Percentiles rank a stretch among this genome's conserved stretches.
phyloP scores from a whole-genome alignment of 2,888 invertebrate species.

The Parnassius smintheus region DNA sequence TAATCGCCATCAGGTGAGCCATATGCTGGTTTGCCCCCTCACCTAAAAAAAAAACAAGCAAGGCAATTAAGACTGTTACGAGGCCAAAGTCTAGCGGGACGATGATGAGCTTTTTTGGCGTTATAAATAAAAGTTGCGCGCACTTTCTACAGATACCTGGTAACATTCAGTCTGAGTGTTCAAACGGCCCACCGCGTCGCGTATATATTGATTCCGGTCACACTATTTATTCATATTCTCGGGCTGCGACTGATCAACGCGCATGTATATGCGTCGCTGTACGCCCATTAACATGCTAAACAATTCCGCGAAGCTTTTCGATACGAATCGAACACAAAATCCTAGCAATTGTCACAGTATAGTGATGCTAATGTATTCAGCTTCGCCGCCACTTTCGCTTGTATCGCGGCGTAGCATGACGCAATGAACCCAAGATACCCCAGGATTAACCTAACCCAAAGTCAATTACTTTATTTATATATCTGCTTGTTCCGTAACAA shows the following conservation, averaged over 20 bases:
- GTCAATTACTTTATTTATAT: no score
- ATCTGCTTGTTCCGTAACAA: no score
- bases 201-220: slow-evolving; percentile 44
- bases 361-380: not conserved
- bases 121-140: no score
- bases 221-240: slow-evolving; percentile 45
- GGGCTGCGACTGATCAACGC: slow-evolving; percentile 41
- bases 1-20: no score
- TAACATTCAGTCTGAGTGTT: slow-evolving; percentile 15
- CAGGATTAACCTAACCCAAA: no score
- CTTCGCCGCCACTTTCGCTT: not conserved
- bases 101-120: no score
- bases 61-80: no score
- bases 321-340: slow-evolving; percentile 33
- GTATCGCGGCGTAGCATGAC: not conserved
- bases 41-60: no score
- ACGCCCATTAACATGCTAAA: slow-evolving; percentile 60
- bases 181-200: slow-evolving; percentile 11
- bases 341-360: slow-evolving; percentile 16
- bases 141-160: not conserved
- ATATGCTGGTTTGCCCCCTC: no score
- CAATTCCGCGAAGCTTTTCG: slow-evolving; percentile 65
- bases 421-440: no score
- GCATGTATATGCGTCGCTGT: slow-evolving; percentile 51
- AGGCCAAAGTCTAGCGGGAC: no score